Evolutionary conservation across 2,113 vertebrate species (phyloP), one percentile per base, ranked within the genome.

Genomic region (Strix uralensis): DNA sequence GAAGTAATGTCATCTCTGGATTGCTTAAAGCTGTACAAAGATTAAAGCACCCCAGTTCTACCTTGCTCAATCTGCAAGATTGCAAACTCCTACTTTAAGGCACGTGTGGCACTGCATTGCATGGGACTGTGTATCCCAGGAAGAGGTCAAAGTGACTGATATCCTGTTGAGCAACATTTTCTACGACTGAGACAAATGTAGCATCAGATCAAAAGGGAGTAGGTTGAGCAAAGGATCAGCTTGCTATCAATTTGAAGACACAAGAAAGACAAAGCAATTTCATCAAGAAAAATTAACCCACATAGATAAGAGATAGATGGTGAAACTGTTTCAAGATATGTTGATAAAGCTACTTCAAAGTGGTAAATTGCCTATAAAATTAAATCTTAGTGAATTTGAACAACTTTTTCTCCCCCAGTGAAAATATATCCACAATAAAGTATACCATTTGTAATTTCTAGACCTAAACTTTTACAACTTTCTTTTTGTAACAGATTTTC

Each of bases 101-200:
- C 97, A 97, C 62, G 86, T 80, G 94, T 91, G 81, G 86, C 57
- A 38, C 78, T 44, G 82, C 81, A 84, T 73, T 6, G 29, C 86
- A 71, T 81, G 96, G 96, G 90, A 65, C 85, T 18, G 30, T 15
- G 78, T 21, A 93, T 95, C 96, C 94, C 96, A 92, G 92, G 96
- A 92, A 92, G 94, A 97, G 96, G 97, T 95, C 93, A 97, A 94
- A 97, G 97, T 86, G 85, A 71, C 89, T 90, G 94, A 90, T 92
- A 96, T 96, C 97, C 95, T 92, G 97, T 92, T 96, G 78, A 66
- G 97, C 96, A 97, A 97, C 96, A 97, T 97, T 97, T 98, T 98
- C 96, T 90, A 25, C 59, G 97, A 65, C 93, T 96, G 96, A 97
- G 95, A 94, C 89, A 86, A 96, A 96, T 88, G 94, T 3, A 97